Conservation (phyloP, 2,113 vertebrate species). For the Protobothrops mucrosquamatus region DNA sequence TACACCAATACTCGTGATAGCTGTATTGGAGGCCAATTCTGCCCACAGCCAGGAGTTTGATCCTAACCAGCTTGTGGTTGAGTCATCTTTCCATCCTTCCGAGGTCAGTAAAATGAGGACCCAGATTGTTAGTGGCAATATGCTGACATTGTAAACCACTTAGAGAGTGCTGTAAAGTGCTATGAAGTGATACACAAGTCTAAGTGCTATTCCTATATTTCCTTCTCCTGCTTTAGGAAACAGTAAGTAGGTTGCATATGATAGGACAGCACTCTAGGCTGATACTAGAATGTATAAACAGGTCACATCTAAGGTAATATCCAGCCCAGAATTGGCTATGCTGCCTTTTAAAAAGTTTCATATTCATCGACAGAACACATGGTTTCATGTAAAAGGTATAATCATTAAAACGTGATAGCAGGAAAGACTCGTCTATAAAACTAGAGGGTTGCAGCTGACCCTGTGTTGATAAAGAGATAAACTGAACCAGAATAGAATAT, state of each 20-base stretch:
- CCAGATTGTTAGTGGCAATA: not conserved
- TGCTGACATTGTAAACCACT: not conserved
- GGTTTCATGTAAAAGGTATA: not conserved
- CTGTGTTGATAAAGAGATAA: not conserved
- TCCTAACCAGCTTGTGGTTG: not conserved
- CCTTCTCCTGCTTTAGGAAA: not conserved
- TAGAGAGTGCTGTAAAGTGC: not conserved
- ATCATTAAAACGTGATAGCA: not conserved
- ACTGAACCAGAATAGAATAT: not conserved
- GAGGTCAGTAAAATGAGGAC: not conserved
- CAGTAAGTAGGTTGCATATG: not conserved
- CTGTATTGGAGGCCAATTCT: not conserved
- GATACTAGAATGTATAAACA: not conserved
- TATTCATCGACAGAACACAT: not conserved
- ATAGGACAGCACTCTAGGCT: not conserved
- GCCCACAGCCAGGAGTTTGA: not conserved
- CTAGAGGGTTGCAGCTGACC: not conserved
- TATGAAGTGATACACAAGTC: not conserved
- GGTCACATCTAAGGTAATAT: not conserved
- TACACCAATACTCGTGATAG: not conserved
- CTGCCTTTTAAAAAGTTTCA: not conserved
- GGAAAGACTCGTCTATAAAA: not conserved
- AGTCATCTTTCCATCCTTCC: not conserved
- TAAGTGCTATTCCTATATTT: not conserved
- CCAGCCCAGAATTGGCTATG: not conserved